Percentiles rank a stretch among this genome's conserved stretches.
Conservation (phyloP, 2,113 vertebrate genomes). For the Centropus bengalensis region DNA sequence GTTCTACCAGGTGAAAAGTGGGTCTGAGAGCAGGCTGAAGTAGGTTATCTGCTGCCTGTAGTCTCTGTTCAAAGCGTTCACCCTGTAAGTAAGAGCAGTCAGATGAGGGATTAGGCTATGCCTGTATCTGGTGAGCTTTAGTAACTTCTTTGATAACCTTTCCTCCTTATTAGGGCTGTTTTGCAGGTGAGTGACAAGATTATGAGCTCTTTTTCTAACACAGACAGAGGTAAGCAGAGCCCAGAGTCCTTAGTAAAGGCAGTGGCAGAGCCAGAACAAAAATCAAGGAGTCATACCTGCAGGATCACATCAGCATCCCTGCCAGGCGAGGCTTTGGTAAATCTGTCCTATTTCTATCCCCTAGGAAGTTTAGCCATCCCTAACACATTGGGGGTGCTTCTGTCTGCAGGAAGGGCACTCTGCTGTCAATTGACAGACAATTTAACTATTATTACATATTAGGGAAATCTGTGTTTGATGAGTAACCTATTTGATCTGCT, state of each 20-base stretch:
- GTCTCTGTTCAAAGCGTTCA: neutral
- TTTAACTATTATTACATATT: neutral
- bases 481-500: neutral
- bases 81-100: neutral
- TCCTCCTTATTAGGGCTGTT: neutral
- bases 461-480: neutral
- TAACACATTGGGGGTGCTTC: fast-evolving
- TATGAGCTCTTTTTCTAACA: neutral
- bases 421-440: neutral
- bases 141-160: neutral
- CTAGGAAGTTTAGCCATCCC: neutral
- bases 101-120: neutral
- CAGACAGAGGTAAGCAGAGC: neutral
- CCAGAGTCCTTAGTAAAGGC: neutral
- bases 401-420: neutral
- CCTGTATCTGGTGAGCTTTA: neutral
- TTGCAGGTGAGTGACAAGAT: neutral
- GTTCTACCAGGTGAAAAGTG: neutral
- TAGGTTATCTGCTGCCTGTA: neutral
- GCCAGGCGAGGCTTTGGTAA: fast-evolving
- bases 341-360: neutral
- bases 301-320: neutral
- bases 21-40: neutral
- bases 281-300: neutral
- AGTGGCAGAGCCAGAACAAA: neutral